phyloP scores from a whole-genome alignment of 2,797 vertebrate species.

The Podarcis siculus region DNA sequence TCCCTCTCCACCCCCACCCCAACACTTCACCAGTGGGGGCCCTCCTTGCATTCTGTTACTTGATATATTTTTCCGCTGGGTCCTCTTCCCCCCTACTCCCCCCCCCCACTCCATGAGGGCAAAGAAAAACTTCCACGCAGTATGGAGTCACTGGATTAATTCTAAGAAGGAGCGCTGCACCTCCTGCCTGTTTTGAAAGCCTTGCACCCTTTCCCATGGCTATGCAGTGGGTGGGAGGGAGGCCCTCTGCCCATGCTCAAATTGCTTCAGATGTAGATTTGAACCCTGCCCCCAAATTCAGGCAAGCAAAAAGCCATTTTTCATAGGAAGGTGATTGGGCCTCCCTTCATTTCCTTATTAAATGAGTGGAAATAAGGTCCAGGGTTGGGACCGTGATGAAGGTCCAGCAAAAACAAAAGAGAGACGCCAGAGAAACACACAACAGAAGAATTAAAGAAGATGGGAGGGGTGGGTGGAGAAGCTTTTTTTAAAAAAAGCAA shows the following conservation, averaged over 20 bases:
- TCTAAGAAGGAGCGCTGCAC: neutral
- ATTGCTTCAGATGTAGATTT: neutral
- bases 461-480: neutral
- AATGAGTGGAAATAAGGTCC: neutral
- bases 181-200: neutral
- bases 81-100: neutral
- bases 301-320: neutral
- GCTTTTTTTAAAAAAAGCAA: neutral
- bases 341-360: neutral
- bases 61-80: neutral
- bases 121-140: neutral
- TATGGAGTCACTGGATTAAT: neutral
- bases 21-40: neutral
- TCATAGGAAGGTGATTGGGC: neutral
- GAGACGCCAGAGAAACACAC: neutral
- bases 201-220: neutral
- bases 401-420: neutral
- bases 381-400: neutral
- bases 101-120: neutral
- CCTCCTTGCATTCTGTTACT: neutral
- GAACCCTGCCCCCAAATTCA: neutral
- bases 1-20: neutral
- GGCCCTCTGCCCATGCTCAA: neutral
- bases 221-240: neutral
- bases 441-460: neutral